Conservation (phyloP, 2,113 vertebrate genomes). For the Deroptyus accipitrinus region DNA sequence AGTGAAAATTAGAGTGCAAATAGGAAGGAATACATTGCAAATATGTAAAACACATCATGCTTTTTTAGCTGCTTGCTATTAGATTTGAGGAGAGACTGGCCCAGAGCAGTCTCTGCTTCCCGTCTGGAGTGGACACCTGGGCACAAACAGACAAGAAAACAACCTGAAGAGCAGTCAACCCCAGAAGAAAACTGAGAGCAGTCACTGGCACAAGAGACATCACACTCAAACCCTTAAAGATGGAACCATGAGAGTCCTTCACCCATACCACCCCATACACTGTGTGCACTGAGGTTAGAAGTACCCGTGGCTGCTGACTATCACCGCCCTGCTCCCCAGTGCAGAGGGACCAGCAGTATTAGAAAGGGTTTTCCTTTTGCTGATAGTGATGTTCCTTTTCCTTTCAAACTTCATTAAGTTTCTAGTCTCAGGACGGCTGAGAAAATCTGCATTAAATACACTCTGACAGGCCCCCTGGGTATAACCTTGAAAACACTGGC, state of each 20-base stretch:
- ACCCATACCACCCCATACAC: not conserved
- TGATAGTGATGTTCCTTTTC: not conserved
- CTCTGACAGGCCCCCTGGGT: not conserved
- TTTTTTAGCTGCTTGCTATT: not conserved
- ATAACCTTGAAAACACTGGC: not conserved
- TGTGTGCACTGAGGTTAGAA: too few species aligned
- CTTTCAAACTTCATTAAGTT: not conserved
- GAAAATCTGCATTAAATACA: not conserved
- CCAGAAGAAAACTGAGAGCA: not conserved
- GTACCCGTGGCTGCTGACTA: rapidly evolving
- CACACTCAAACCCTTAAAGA: rapidly evolving
- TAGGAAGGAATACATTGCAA: not conserved
- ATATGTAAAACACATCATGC: rapidly evolving
- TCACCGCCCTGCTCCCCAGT: rapidly evolving
- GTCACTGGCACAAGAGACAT: not conserved
- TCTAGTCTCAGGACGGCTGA: not conserved
- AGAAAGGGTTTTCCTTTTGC: not conserved
- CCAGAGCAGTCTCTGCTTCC: not conserved
- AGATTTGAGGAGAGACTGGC: not conserved
- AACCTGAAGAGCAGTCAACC: not conserved
- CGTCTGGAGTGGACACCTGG: rapidly evolving
- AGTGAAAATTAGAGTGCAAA: not conserved
- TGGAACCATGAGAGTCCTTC: not conserved
- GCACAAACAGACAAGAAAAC: not conserved
- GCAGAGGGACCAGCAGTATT: not conserved